Evolutionary conservation across 2,113 vertebrate species (phyloP).

Genomic region (Syngnathus floridae): DNA sequence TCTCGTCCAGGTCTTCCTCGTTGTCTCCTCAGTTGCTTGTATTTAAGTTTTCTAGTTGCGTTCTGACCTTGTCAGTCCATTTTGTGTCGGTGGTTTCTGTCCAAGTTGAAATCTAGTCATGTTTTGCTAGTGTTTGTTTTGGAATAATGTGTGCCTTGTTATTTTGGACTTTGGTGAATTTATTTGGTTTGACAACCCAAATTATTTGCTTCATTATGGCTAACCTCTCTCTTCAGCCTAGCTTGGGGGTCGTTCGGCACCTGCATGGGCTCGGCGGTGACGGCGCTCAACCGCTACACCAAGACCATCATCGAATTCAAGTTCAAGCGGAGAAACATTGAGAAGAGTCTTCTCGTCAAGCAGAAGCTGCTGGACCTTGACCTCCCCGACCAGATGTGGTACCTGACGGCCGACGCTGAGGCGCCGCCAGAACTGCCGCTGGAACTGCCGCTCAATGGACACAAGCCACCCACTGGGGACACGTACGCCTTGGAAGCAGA

Average conservation of each 20-base stretch:
- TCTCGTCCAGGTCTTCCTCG: too few species aligned
- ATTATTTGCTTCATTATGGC: neutral
- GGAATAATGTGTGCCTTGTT: too few species aligned
- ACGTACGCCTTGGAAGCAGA: constrained; percentile 34
- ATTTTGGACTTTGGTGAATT: too few species aligned
- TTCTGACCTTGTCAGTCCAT: too few species aligned
- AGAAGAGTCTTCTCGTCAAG: constrained; percentile 74
- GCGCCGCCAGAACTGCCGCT: constrained; percentile 28
- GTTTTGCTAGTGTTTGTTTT: too few species aligned
- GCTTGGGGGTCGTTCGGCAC: constrained; percentile 85
- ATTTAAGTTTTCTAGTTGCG: too few species aligned
- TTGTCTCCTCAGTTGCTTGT: too few species aligned
- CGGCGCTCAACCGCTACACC: constrained; percentile 78
- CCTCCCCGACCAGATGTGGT: constrained; percentile 72
- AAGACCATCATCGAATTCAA: constrained; percentile 82
- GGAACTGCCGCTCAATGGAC: constrained; percentile 52
- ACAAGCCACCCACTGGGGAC: constrained; percentile 41
- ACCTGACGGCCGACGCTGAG: constrained; percentile 62
- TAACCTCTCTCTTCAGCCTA: constrained; percentile 61
- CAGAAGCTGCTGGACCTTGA: constrained; percentile 68
- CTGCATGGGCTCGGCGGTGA: constrained; percentile 85
- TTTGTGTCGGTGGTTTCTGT: too few species aligned
- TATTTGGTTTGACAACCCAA: too few species aligned
- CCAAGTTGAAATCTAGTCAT: too few species aligned
- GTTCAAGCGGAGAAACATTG: constrained; percentile 76